Percentiles rank a stretch among this genome's conserved stretches.
Evolutionary conservation across 1,140 invertebrate genomes (phyloP).

Genomic region (Phymorhynchus buccinoides): DNA sequence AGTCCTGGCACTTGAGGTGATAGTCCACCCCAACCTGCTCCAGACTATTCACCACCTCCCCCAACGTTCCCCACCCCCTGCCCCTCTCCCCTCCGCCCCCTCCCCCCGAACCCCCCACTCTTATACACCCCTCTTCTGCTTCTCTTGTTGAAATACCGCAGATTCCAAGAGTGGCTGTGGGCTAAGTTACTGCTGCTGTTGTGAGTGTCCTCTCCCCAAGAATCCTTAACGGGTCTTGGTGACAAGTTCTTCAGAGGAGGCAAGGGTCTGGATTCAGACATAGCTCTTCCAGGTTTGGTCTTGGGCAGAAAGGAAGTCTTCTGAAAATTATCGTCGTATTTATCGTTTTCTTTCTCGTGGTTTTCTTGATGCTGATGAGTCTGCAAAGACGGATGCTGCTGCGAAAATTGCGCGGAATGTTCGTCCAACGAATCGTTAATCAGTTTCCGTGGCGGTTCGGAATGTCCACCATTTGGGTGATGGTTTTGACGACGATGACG

Average conservation of each 20-base stretch:
- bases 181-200: background rate
- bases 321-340: background rate
- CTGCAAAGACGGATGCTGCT: no score
- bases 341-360: background rate
- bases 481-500: no score
- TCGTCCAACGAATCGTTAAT: background rate
- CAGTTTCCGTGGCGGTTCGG: background rate
- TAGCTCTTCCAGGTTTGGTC: background rate
- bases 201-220: background rate
- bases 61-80: background rate
- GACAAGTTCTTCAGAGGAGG: background rate
- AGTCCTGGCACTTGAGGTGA: slow-evolving; percentile 15
- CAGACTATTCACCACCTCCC: slow-evolving; percentile 10
- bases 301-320: background rate
- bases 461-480: no score
- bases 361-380: background rate
- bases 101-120: background rate
- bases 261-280: background rate
- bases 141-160: background rate
- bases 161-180: background rate
- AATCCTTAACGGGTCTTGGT: background rate
- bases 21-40: background rate
- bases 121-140: background rate
- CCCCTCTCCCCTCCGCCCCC: background rate
- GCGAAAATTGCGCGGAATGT: background rate